phyloP scores from a whole-genome alignment of 2,113 vertebrate species.

The Percina caprodes region DNA sequence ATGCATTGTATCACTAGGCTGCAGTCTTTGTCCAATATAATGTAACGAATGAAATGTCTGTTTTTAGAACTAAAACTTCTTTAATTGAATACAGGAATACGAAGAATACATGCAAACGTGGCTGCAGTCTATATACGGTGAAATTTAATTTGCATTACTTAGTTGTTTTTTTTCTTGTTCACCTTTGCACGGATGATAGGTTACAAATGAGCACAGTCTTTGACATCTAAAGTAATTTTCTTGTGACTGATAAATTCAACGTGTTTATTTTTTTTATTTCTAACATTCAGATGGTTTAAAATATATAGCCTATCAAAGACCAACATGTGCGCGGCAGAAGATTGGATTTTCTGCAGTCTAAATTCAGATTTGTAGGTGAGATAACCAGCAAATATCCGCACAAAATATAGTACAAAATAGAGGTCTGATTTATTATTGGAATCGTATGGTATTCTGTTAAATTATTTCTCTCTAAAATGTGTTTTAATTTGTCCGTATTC shows the following conservation, averaged over 20 bases:
- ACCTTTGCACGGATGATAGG: background rate
- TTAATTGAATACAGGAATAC: background rate
- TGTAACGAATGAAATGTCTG: background rate
- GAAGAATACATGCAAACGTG: background rate
- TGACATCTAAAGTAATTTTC: background rate
- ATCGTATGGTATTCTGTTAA: background rate
- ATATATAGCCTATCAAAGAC: background rate
- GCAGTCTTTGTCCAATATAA: background rate
- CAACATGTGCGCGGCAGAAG: background rate
- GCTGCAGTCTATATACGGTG: background rate
- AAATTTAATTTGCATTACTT: background rate
- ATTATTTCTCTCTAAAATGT: background rate
- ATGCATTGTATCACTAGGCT: background rate
- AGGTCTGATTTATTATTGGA: background rate
- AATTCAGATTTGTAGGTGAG: slow-evolving; percentile 9
- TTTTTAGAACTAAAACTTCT: background rate
- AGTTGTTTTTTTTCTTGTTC: background rate
- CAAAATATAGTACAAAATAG: background rate
- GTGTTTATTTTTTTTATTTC: background rate
- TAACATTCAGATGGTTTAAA: background rate
- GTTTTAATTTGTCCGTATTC: background rate
- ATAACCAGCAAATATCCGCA: background rate
- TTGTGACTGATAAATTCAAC: background rate
- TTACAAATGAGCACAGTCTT: background rate
- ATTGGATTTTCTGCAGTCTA: background rate